Evolutionary conservation across 2,888 invertebrate species (phyloP), one percentile per base, ranked within the genome.

Genomic region (Drosophila melanocephala): DNA sequence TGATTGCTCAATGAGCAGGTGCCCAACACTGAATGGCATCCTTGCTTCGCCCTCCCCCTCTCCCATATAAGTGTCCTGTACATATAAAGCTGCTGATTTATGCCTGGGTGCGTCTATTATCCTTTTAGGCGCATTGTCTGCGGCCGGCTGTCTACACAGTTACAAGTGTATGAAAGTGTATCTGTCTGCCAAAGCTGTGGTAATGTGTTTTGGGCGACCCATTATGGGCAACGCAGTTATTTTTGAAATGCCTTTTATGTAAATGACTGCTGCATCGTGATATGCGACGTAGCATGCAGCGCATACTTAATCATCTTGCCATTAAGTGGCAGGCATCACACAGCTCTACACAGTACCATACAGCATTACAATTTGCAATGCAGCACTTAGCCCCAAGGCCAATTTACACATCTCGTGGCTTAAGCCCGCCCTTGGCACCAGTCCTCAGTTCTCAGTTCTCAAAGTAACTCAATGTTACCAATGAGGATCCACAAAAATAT

Each of bases 251-350:
- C 66, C 77, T 75, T 83, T 85, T 82, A 81, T 77, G 81, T 71
- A 85, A 85, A 87, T 85, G 76, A 78, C 76, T 68, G 68, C 78
- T 82, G 85, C 87, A 87, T 66, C 74, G 66, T 66, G 70, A 57
- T 75, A 75, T 63, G 70, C 58, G 59, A 26, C 60, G 68, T 73
- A 61, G 69, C 74, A 79, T 70, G 76, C 81, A 63, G 71, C 72
- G 80, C 84, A 73, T 88, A 84, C 82, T 86, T 84, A 88, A 88
- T 88, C 86, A 82, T 78, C 71, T 67, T 63, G 73, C 86, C 88
- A 83, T 79, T 88, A 88, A 86, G 81, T 83, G 72, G 72, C 83
- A 70, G 72, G 65, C 78, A 66, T 53, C 72, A 57, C 64, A 57
- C 50, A 47, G 26, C 14, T 9, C 16, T 5, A 26, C 47, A 47